Base-by-base conservation (phyloP, 2,888 invertebrate genomes). In the Fabriciana adippe region DNA sequence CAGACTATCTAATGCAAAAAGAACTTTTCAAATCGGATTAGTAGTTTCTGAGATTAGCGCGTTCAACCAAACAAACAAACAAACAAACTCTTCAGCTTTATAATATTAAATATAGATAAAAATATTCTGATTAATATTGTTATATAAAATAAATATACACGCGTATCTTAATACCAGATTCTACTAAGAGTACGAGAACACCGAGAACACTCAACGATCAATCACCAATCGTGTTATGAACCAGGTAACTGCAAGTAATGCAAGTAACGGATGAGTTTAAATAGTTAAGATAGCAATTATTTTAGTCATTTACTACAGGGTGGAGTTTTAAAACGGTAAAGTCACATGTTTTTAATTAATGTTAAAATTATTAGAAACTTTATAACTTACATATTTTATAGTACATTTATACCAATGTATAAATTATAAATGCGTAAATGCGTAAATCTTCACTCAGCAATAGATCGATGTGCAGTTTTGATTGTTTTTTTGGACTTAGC, bases 221-320 rank as follows among this genome's bases (percentile, higher is more conserved):
- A 67, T 62, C 54, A 57, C 15, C 14, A 45, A 53, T 57, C 61
- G 53, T 56, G 55, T 57, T 64, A 56, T 55, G 70, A 45, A 62
- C 54, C 68, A 45, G n/a, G 65, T 62, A 67, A 70, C 57, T 54
- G 67, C 67, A 68, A 41, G 61, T 41, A 59, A 57, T 26, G 48
- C 61, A 15, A 61, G 65, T 56, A 67, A 65, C 64, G 61, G 64
- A 67, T 54, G 64, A 60, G 55, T 61, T 65, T 51, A 65, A 68
- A 68, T 65, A 65, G 57, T 65, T 64, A 53, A 56, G 61, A 60
- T 59, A 26, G 57, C 65, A 57, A 70, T 70, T 67, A 67, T 55
- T 54, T 54, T 48, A 48, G 45, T 31, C 61, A 41, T 62, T 68
- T 65, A 68, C 54, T 57, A 56, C 21, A 56, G 64, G 15, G 64